Base-by-base conservation (phyloP, 2,888 invertebrate genomes). In the Lepidocyrtinus sp. region DNA sequence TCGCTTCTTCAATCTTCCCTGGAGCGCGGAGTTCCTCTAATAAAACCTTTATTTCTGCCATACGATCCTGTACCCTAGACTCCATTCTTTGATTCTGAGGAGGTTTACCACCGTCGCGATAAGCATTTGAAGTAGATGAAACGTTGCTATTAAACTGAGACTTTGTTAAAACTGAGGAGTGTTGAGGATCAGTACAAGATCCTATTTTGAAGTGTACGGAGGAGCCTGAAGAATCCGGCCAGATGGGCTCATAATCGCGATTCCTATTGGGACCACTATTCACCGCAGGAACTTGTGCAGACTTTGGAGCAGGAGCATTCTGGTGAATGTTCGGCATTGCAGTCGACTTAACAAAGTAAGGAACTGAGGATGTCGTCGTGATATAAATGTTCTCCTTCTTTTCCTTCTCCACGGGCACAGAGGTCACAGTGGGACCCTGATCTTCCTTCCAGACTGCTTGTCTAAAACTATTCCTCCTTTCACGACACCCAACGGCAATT, bases 391-490 rank as follows among this genome's bases (percentile, higher is more conserved):
- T 79, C 69, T 79, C 78, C 17, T 73, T 17, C 25, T 73, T 79
- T 1, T 64, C 78, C n/a, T 79, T 73, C 36, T 79, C 78, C 59
- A 73, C 73, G 0, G 68, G 69, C 15, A 65, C 68, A 1, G 75
- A 65, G 1, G 26, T 67, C 2, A 50, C 27, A 2, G 45, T 61
- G 2, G 62, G 67, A 15, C 72, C 61, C 17, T 81, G 82, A n/a
- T 82, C 84, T 65, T 86, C 86, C 80, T 87, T 88, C 81, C 87
- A 86, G 24, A 88, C 87, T 3, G 88, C 88, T 82, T 88, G 87
- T 1, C 88, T 83, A 76, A 88, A 88, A 84, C 88, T 88, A 73
- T 88, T 88, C 62, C 88, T 83, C 70, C 88, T 82, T 81, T 88
- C 88, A 2, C 88, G 86, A 3, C 87, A 82, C 0, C 87, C 88